Evolutionary conservation across 2,797 vertebrate species (phyloP).

Genomic region (Ptychobarbus kaznakovi): DNA sequence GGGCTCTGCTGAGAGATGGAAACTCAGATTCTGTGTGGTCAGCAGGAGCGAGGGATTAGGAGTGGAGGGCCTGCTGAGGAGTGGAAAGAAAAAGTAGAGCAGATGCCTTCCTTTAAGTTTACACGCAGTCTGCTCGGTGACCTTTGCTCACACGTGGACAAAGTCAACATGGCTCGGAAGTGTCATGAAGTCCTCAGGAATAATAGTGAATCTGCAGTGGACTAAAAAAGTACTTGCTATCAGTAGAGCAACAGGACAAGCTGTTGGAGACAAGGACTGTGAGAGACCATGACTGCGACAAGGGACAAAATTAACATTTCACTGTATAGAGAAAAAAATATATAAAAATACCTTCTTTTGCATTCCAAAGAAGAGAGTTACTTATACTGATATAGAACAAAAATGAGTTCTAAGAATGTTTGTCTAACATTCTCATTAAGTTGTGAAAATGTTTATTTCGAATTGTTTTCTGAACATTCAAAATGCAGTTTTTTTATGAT

Average conservation of each 20-base stretch:
- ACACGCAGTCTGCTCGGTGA: conserved; percentile 47
- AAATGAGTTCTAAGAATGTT: too few species aligned
- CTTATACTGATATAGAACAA: too few species aligned
- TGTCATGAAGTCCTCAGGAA: conserved; percentile 54
- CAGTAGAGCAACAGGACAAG: conserved; percentile 52
- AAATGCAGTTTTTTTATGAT: too few species aligned
- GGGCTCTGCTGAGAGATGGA: conserved; percentile 37
- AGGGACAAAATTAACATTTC: neutral
- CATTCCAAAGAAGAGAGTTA: neutral
- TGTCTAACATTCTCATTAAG: too few species aligned
- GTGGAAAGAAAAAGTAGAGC: conserved; percentile 37
- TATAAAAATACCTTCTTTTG: neutral
- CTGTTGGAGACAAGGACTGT: conserved; percentile 9
- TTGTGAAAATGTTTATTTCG: too few species aligned
- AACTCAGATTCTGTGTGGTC: conserved; percentile 41
- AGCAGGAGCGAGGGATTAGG: conserved; percentile 48
- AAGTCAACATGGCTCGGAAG: conserved; percentile 29
- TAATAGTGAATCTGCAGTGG: conserved; percentile 56
- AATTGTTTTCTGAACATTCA: too few species aligned
- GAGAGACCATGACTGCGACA: conserved; percentile 43
- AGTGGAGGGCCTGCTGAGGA: conserved; percentile 35
- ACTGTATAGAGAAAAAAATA: neutral
- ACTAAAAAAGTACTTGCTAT: conserved; percentile 60
- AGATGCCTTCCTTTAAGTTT: conserved; percentile 37
- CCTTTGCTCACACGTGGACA: conserved; percentile 61